These are phyloP conservation scores for Rhodinocichla rosea DNA, from an alignment of 2,113 vertebrate genomes.

Conservation along the genomic window DNA sequence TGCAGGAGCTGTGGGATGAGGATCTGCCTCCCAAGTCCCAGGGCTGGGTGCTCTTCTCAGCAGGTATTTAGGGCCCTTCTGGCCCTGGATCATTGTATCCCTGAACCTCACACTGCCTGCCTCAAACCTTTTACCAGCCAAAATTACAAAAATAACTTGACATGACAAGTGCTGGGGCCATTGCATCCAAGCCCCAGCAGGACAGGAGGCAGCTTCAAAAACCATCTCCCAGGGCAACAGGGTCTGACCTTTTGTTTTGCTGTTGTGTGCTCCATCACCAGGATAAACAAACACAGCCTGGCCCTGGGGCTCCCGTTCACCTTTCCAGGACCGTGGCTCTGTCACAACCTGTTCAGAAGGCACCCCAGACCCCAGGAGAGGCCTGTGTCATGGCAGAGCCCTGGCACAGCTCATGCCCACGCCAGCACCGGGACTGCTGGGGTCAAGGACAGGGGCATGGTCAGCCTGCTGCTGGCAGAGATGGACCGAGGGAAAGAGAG, in stretches of 20 bases:
- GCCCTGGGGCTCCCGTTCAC: conserved; percentile 58
- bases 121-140: background rate
- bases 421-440: fast-evolving
- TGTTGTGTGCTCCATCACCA: conserved; percentile 40
- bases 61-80: background rate
- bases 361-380: background rate
- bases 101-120: background rate
- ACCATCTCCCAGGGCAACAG: conserved; percentile 65
- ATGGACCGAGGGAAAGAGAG: background rate
- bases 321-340: conserved; percentile 52
- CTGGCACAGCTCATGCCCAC: background rate
- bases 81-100: background rate
- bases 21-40: background rate
- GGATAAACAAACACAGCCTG: conserved; percentile 52
- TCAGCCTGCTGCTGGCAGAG: background rate
- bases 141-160: conserved; percentile 22
- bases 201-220: conserved; percentile 34
- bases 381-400: background rate
- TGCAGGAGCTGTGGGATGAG: background rate
- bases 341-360: conserved; percentile 53
- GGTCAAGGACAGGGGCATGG: background rate
- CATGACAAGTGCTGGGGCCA: background rate
- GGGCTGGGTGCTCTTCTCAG: background rate
- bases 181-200: conserved; percentile 3
- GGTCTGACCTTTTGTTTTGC: conserved; percentile 62